Base-by-base conservation (phyloP, 2,113 vertebrate genomes). In the Leptobrachium ailaonicum region DNA sequence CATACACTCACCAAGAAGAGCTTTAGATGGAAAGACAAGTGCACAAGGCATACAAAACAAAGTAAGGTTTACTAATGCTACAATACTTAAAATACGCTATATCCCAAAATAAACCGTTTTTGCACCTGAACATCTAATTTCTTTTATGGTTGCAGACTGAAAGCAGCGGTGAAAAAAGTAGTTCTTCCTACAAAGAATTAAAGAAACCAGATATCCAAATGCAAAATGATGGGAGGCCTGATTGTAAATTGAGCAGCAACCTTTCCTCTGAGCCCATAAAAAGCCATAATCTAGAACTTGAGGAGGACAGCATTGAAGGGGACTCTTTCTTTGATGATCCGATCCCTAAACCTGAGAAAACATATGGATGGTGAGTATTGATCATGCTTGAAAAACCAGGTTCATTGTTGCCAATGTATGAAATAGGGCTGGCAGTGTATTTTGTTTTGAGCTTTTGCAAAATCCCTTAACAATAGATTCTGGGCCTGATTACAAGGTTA, bases 251-350 rank as follows among this genome's bases (percentile, higher is more conserved):
- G 68, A 86, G 84, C 84, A 86, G 84, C 84, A 74, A 71, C 82
- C 43, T 74, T 73, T 45, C 70, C 50, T 45, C 75, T 20, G 71
- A 87, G 76, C 85, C 84, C 83, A 84, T 86, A 74, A 87, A 89
- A 77, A 83, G 80, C 84, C 80, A 76, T 44, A 89, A 82, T 66
- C 66, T 84, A 12, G 63, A 86, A 75, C 73, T 86, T 41, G 92
- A 91, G 40, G 94, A 92, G 0, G 94, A 92, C 5, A 91, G 90
- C 3, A 42, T 82, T 0, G 95, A 95, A 1, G 96, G 91, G 60
- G 96, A 99, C 75, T 97, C 97, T 1, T 98, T 99, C 89, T 99
- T 98, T 68, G 97, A 99, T 8, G 97, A 98, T 85, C 97, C 96
- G 5, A 84, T 97, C 81, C 96, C 95, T 14, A 94, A 95, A 85